These are phyloP conservation scores for Petrophora chlorosata DNA, from an alignment of 2,888 invertebrate genomes.

Conservation along the genomic window DNA sequence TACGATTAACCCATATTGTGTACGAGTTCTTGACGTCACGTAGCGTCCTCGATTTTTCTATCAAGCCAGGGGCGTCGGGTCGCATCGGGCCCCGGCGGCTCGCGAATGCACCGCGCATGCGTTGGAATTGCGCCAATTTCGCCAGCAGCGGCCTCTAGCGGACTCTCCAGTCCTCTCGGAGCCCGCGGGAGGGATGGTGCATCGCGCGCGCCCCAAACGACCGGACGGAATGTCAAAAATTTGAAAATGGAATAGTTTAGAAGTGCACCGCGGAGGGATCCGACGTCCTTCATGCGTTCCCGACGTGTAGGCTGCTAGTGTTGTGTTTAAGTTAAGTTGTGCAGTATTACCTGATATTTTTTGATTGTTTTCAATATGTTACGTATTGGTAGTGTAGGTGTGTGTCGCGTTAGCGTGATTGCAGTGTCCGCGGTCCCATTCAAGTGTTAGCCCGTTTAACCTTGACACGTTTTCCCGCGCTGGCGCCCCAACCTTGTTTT, in stretches of 20 bases:
- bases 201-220: conserved; percentile 59
- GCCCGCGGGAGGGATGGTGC: conserved; percentile 70
- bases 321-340: conserved; percentile 57
- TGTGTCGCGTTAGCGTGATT: conserved; percentile 52
- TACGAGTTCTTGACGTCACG: conserved; percentile 77
- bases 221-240: conserved; percentile 68
- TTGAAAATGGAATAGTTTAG: conserved; percentile 72
- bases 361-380: conserved; percentile 29
- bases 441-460: conserved; percentile 65
- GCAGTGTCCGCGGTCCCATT: conserved; percentile 66
- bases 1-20: conserved; percentile 77
- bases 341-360: conserved; percentile 34
- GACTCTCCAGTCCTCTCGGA: conserved; percentile 66
- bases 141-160: conserved; percentile 77
- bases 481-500: conserved; percentile 73
- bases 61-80: conserved; percentile 75
- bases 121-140: conserved; percentile 81
- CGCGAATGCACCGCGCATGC: conserved; percentile 73
- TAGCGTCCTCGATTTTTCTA: conserved; percentile 81
- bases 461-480: conserved; percentile 82
- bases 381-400: conserved; percentile 45
- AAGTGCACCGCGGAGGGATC: conserved; percentile 54
- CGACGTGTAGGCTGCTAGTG: conserved; percentile 47
- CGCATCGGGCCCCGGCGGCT: conserved; percentile 73
- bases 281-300: conserved; percentile 41